Evolutionary conservation across 1,140 invertebrate species (phyloP), one percentile per base, ranked within the genome.

Genomic region (Theocolax elegans): DNA sequence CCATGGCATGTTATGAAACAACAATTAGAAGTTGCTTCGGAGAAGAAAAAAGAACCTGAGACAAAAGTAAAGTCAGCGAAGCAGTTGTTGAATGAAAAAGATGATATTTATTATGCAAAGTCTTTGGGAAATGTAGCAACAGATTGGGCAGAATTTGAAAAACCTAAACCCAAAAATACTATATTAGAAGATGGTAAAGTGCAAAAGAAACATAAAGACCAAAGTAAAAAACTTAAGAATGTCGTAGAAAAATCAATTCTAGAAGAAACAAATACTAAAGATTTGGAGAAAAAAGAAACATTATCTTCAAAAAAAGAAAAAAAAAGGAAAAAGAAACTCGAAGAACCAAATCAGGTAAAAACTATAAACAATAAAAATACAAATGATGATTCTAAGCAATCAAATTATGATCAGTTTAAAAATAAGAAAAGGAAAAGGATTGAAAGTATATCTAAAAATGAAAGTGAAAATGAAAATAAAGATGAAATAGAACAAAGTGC

Each of bases 1-100:
- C 89, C 91, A 78, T 94, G 92, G 92, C 83, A 87, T 49, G 82
- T 90, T 67, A 90, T 93, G 90, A 90, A 91, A 79, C 85, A 90
- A 70, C 83, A 90, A 65, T 62, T 89, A 7, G 80, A 87, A 65
- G 9, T 10, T 3, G 3, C 23, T 46, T 19, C 25, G n/a, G 76
- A 87, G 7, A 72, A 44, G 66, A 85, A 85, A 73, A 82, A 88
- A 63, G 77, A 82, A 60, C 74, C 76, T 42, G 75, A 83, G 40
- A 29, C 23, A 19, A 79, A 77, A 56, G 60, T 72, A n/a, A 83
- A 83, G 75, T 72, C 77, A 17, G 83, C 79, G 0, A 81, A 77
- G 56, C 72, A 83, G 44, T 72, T 85, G 23, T 73, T 83, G 4
- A 63, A 64, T 12, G 77, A 80, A 51, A 78, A 78, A 8, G 73